A percentile compares a stretch with the other conserved stretches of the same genome.
phyloP scores from a whole-genome alignment of 35 echinoderm and acorn worm genomes.

The Patiria miniata region DNA sequence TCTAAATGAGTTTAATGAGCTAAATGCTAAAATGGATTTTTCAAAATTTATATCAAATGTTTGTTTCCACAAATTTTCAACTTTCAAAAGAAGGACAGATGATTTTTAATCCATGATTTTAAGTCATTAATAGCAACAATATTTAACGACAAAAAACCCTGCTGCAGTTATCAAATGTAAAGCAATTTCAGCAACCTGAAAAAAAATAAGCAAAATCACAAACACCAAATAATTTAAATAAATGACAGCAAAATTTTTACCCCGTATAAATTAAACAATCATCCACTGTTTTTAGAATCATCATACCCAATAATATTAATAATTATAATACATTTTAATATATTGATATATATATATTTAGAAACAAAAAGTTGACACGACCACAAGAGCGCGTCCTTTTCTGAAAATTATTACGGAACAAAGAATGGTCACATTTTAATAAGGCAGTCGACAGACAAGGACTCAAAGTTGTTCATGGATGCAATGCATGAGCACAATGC shows the following conservation, averaged over 20 bases:
- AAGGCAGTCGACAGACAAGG: neutral
- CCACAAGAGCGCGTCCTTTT: too few species aligned
- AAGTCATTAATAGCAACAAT: neutral
- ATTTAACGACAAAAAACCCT: neutral
- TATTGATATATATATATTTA: neutral
- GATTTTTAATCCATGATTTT: neutral
- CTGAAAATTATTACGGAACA: too few species aligned
- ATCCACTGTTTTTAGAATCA: neutral
- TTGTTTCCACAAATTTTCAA: too few species aligned
- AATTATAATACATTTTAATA: neutral
- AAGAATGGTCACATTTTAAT: too few species aligned
- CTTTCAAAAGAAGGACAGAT: too few species aligned
- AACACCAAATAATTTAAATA: constrained; percentile 23
- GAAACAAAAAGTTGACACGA: too few species aligned
- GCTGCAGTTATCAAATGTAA: neutral
- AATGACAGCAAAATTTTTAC: neutral
- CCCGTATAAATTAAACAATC: constrained; percentile 17
- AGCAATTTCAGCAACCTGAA: neutral
- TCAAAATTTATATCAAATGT: too few species aligned
- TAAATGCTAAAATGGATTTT: too few species aligned
- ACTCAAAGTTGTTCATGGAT: too few species aligned
- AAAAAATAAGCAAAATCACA: neutral
- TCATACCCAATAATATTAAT: neutral
- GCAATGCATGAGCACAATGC: too few species aligned
- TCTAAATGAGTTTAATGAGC: too few species aligned